Evolutionary conservation across 1,140 invertebrate species (phyloP).

Genomic region (Drosophila gunungcola): DNA sequence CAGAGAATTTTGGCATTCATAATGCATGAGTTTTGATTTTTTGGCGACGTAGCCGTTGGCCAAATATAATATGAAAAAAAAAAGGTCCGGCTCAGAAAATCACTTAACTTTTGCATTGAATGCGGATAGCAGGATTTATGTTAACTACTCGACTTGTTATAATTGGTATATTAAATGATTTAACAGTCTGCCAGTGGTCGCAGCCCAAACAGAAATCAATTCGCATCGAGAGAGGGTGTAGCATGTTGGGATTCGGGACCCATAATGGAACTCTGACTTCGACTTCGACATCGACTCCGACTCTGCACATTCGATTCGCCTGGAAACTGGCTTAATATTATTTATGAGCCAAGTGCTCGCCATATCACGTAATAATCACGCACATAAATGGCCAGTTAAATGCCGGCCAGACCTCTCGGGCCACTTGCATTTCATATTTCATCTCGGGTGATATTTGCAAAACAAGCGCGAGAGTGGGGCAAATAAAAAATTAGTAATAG

Average conservation of each 20-base stretch:
- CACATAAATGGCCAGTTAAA: slow-evolving; percentile 82
- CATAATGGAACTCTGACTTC: slow-evolving; percentile 47
- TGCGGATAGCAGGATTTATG: slow-evolving; percentile 71
- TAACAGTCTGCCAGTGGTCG: slow-evolving; percentile 69
- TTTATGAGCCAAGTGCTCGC: slow-evolving; percentile 74
- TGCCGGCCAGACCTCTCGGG: slow-evolving; percentile 45
- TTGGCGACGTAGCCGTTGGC: slow-evolving; percentile 61
- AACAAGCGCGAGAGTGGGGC: slow-evolving; percentile 61
- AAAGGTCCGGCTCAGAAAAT: slow-evolving; percentile 64
- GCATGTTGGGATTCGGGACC: slow-evolving; percentile 13
- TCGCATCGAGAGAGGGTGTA: slow-evolving; percentile 55
- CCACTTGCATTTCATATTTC: slow-evolving; percentile 80
- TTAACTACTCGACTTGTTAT: slow-evolving; percentile 83
- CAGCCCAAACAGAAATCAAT: slow-evolving; percentile 80
- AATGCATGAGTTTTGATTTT: slow-evolving; percentile 83
- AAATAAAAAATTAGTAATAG: slow-evolving; percentile 83
- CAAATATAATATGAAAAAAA: slow-evolving; percentile 24
- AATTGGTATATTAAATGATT: slow-evolving; percentile 84
- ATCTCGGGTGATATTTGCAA: slow-evolving; percentile 75
- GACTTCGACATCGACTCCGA: slow-evolving; percentile 15
- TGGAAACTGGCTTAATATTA: slow-evolving; percentile 77
- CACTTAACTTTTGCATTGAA: slow-evolving; percentile 72
- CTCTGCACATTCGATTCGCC: slow-evolving; percentile 43
- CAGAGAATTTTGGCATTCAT: slow-evolving; percentile 81
- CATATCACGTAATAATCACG: slow-evolving; percentile 83